phyloP scores from a whole-genome alignment of 2,113 vertebrate genomes.

The Barbus barbus region DNA sequence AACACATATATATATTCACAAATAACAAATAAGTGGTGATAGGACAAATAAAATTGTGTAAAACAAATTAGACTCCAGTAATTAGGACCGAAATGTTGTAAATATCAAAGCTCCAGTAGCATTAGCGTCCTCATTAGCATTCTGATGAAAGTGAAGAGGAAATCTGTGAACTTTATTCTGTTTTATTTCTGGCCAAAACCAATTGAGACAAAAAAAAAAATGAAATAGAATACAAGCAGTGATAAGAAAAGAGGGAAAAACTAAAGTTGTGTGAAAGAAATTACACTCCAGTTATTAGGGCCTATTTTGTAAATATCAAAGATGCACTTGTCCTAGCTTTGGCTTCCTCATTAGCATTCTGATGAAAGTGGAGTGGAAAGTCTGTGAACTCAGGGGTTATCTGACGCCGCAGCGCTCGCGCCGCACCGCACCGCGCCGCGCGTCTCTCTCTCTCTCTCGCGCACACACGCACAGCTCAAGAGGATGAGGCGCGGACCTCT shows the following conservation, averaged over 20 bases:
- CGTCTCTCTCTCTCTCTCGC: conserved; percentile 54
- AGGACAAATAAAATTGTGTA: too few species aligned
- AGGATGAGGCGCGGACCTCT: conserved; percentile 97
- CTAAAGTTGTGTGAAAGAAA: conserved; percentile 76
- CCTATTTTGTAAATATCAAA: conserved; percentile 99
- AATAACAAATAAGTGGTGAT: too few species aligned
- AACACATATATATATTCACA: too few species aligned
- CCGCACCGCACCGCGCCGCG: conserved; percentile 58
- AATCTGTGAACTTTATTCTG: conserved; percentile 66
- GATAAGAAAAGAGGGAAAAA: conserved; percentile 22
- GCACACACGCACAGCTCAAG: conserved; percentile 82
- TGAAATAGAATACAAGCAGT: background rate
- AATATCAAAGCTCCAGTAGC: too few species aligned
- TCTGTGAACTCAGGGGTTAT: conserved; percentile 98
- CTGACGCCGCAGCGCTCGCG: conserved; percentile 90
- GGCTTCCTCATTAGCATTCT: conserved; percentile 98
- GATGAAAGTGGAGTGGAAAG: conserved; percentile 96
- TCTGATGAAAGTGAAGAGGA: conserved; percentile 98
- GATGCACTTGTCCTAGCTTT: conserved; percentile 82
- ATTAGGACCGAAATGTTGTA: too few species aligned
- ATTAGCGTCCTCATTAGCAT: conserved; percentile 93
- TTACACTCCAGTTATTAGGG: conserved; percentile 95
- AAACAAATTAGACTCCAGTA: too few species aligned
- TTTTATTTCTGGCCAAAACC: conserved; percentile 47
- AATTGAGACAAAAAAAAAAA: background rate